Conservation (phyloP, 2,113 vertebrate genomes). For the Alectura lathami region DNA sequence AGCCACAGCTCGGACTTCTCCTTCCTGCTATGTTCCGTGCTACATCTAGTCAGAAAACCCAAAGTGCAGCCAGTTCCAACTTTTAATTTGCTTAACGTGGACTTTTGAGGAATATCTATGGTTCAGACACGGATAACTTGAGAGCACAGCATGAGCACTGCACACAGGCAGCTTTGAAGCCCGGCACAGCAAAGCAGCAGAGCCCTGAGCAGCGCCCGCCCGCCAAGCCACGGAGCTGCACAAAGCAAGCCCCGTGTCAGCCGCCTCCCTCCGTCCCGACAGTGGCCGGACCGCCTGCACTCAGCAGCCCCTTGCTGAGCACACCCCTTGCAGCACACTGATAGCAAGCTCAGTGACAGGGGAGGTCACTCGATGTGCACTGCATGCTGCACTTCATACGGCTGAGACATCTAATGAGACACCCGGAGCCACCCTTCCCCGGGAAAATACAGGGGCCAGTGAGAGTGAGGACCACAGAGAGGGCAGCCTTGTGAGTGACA, state of each 20-base stretch:
- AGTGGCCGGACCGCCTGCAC: neutral
- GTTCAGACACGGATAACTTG: neutral
- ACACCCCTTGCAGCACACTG: fast-evolving
- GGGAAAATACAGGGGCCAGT: neutral
- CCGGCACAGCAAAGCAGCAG: fast-evolving
- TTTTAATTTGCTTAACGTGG: constrained; percentile 24
- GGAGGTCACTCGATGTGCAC: neutral
- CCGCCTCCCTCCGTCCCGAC: neutral
- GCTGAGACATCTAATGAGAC: neutral
- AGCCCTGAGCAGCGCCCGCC: neutral
- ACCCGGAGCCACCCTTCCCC: neutral
- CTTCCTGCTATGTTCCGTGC: neutral
- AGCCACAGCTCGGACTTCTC: neutral
- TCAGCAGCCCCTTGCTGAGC: fast-evolving
- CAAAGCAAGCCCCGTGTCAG: neutral
- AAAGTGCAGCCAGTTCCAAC: neutral
- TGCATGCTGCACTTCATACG: neutral
- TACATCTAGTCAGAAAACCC: neutral
- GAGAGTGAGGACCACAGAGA: neutral
- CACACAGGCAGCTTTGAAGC: neutral
- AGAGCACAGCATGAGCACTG: neutral
- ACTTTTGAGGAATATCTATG: constrained; percentile 5
- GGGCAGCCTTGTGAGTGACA: neutral
- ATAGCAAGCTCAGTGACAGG: fast-evolving
- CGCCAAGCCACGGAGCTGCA: neutral